phyloP scores from a whole-genome alignment of 2,797 vertebrate species.

The Lepus townsendii region DNA sequence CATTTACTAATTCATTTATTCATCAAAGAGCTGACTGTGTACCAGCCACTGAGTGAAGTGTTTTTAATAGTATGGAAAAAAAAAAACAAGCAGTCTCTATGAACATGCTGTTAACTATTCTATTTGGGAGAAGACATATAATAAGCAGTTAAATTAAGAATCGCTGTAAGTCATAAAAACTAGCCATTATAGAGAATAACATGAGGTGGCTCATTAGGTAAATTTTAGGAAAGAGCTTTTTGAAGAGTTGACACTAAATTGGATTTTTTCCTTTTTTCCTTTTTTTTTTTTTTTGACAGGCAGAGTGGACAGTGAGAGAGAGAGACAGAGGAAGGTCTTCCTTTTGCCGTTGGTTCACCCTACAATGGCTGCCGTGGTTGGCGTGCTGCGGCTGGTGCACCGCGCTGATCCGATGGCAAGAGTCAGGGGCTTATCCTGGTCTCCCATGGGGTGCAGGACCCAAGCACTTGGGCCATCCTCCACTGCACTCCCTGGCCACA shows the following conservation, averaged over 20 bases:
- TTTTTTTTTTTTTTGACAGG: too few species aligned
- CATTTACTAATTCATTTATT: neutral
- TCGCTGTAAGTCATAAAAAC: neutral
- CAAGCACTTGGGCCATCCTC: too few species aligned
- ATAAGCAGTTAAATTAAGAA: neutral
- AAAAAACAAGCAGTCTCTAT: neutral
- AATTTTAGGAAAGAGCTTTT: neutral
- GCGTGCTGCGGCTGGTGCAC: too few species aligned
- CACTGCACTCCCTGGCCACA: too few species aligned
- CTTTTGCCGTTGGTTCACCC: too few species aligned
- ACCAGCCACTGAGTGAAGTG: neutral
- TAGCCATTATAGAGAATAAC: neutral
- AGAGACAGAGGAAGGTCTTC: too few species aligned
- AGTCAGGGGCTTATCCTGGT: too few species aligned
- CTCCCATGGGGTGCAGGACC: too few species aligned
- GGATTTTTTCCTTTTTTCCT: neutral
- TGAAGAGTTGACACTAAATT: neutral
- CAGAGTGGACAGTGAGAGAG: too few species aligned
- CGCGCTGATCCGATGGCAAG: too few species aligned
- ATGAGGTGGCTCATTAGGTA: neutral
- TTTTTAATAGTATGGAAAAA: neutral
- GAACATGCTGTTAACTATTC: slow-evolving; percentile 23
- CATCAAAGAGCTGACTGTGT: neutral
- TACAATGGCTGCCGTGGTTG: too few species aligned
- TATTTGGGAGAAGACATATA: neutral